These are phyloP conservation scores for Urosaurus nigricauda DNA, from an alignment of 2,797 vertebrate species.

Conservation along the genomic window DNA sequence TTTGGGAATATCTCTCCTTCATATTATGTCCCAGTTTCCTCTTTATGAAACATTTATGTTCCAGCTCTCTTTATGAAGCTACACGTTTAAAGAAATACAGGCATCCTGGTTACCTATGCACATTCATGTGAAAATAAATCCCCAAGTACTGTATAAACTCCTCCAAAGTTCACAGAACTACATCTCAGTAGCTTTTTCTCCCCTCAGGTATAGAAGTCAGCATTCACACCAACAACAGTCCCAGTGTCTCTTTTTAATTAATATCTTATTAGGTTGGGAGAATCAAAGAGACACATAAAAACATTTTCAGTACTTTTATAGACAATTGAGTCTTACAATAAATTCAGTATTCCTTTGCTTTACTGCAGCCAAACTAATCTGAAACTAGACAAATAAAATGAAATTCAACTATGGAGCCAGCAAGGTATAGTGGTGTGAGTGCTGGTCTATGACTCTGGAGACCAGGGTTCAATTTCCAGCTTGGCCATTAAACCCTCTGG, in stretches of 20 bases:
- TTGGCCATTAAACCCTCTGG: no score
- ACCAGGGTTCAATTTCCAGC: no score
- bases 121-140: neutral
- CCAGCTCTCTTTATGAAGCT: neutral
- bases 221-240: neutral
- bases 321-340: constrained; percentile 16
- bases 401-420: constrained; percentile 41
- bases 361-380: neutral
- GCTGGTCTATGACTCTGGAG: no score
- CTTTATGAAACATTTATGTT: neutral
- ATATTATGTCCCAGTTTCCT: constrained; percentile 7
- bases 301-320: constrained; percentile 36
- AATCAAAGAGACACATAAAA: constrained; percentile 27
- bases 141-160: neutral
- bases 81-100: neutral
- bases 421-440: no score
- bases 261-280: neutral
- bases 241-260: neutral
- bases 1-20: neutral
- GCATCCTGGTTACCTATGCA: neutral
- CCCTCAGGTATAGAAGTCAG: neutral
- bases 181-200: neutral
- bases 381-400: constrained; percentile 30
- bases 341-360: neutral
- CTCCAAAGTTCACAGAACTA: neutral